Base-by-base conservation (phyloP, 1,140 invertebrate species). In the Parasteatoda tepidariorum region DNA sequence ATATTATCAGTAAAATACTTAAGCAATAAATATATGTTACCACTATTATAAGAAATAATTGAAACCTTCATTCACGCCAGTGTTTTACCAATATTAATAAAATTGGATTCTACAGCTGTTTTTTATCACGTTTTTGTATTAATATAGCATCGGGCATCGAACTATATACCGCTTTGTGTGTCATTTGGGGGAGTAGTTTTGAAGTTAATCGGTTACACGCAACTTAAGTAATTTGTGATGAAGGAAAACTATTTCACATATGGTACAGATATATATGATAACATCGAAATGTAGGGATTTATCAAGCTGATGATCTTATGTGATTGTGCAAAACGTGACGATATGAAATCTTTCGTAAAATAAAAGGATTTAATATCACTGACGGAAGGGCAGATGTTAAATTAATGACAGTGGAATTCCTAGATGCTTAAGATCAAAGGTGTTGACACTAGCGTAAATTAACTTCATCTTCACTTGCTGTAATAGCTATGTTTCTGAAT, bases 251-350 rank as follows among this genome's bases (percentile, higher is more conserved):
- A 38, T 38, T 57, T 26, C 41, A 67, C 66, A 38, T 61, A 22
- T 30, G 62, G 28, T 68, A 57, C 18, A 34, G 28, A 11, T 30
- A 30, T 59, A 11, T 28, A 31, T 31, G 31, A 68, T 64, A 78
- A 78, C 66, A 59, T 41, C 18, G 48, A 26, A 26, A 66, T 22
- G 34, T 64, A 41, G 13, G 22, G 7, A 9, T 38, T 79, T 79
- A 79, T 79, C 76, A 34, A 6, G n/a, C 38, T 68, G 64, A 79
- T 41, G 57, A 79, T 79, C 76, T 67, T n/a, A 22, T 41, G 41
- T 22, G 33, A 7, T 67, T 22, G 13, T 33, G 31, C 2, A 68
- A 79, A 79, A 26, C 76, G 76, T 79, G 76, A 79, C 61, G 41
- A 68, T 34, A 22, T 67, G 3, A 15, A 48, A 7, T 48, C 38